phyloP scores from a whole-genome alignment of 2,113 vertebrate species.

The Erythrocebus patas region DNA sequence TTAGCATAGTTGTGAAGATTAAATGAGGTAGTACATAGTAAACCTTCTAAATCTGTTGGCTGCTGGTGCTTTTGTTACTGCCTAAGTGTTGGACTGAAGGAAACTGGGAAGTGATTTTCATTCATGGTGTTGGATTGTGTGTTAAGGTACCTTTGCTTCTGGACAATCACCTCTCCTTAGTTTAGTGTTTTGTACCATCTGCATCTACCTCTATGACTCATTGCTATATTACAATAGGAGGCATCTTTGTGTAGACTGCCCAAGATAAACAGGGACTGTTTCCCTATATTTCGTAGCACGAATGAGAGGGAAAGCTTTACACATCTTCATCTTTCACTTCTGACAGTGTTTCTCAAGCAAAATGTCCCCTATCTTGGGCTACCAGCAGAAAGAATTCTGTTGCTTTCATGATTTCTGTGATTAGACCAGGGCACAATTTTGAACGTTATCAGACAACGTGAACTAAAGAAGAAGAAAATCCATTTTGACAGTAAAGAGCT shows the following conservation, averaged over 20 bases:
- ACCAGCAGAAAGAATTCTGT: neutral
- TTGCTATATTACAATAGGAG: slow-evolving; percentile 44
- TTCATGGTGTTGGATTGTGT: neutral
- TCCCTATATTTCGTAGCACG: neutral
- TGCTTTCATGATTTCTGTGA: neutral
- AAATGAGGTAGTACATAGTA: neutral
- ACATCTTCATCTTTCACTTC: neutral
- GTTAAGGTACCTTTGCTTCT: neutral
- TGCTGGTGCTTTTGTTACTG: neutral
- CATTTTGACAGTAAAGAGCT: neutral
- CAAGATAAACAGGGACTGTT: slow-evolving; percentile 48
- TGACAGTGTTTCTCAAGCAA: neutral
- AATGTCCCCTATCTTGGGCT: neutral
- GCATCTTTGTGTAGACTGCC: slow-evolving; percentile 44
- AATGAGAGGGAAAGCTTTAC: neutral
- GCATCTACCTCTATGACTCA: slow-evolving; percentile 53
- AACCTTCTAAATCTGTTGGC: neutral
- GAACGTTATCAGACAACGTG: neutral
- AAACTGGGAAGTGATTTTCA: neutral
- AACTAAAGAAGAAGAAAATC: slow-evolving; percentile 1
- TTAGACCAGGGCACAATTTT: neutral
- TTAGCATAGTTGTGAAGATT: neutral
- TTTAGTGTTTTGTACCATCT: slow-evolving; percentile 13
- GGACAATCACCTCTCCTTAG: neutral
- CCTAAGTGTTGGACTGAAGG: neutral